Evolutionary conservation across 2,113 vertebrate genomes (phyloP).

Genomic region (Amphilophus citrinellus): DNA sequence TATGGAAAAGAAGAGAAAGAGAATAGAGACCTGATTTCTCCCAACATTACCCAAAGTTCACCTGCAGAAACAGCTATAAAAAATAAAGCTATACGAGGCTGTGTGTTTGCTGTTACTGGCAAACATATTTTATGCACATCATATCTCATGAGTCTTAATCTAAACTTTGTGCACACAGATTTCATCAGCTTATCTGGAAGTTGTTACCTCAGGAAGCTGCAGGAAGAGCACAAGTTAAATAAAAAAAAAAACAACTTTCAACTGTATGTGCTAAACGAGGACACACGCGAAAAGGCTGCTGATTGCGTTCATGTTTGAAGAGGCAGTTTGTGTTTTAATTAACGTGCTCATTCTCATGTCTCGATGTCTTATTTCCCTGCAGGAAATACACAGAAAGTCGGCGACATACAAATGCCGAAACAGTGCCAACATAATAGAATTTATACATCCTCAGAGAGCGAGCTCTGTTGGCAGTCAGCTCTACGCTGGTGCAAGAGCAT

Average conservation of each 20-base stretch:
- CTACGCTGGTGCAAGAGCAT: constrained; percentile 15
- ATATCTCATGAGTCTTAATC: neutral
- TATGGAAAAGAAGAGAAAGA: neutral
- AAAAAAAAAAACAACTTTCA: too few relatives aligned
- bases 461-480: constrained; percentile 24
- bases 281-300: neutral
- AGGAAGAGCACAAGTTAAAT: neutral
- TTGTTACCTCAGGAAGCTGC: neutral
- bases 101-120: too few relatives aligned
- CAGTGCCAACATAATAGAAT: constrained; percentile 11
- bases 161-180: neutral
- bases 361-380: neutral
- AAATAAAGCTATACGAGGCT: too few relatives aligned
- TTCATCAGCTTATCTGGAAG: neutral
- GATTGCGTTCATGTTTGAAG: neutral
- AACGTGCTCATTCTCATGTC: neutral
- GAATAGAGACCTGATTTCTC: neutral
- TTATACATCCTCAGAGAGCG: constrained; percentile 15
- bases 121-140: too few relatives aligned
- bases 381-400: neutral
- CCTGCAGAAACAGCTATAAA: neutral
- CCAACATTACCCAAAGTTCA: neutral
- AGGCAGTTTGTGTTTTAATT: neutral
- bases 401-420: constrained; percentile 12
- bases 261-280: neutral